Percentiles rank a stretch among this genome's conserved stretches.
Evolutionary conservation across 1,140 invertebrate genomes (phyloP).

Genomic region (Amyelois transitella): DNA sequence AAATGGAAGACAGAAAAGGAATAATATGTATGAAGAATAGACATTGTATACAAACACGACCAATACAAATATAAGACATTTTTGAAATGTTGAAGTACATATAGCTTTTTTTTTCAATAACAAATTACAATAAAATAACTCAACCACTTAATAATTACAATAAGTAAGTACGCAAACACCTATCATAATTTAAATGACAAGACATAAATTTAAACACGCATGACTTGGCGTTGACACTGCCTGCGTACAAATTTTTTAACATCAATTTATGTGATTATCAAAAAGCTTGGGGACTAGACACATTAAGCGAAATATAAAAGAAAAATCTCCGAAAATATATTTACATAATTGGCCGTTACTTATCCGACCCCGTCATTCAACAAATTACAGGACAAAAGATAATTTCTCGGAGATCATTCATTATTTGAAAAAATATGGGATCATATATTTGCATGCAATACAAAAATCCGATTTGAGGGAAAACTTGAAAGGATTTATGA

Average conservation of each 20-base stretch:
- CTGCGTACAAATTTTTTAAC: not conserved
- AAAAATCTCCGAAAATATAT: not conserved
- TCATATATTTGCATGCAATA: too few relatives aligned
- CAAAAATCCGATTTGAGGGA: too few relatives aligned
- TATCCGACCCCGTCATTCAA: not conserved
- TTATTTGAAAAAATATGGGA: too few relatives aligned
- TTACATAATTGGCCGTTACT: not conserved
- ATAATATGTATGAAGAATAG: slow-evolving; percentile 19
- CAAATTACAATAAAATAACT: not conserved
- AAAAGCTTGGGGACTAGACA: slow-evolving; percentile 28
- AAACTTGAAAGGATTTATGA: too few relatives aligned
- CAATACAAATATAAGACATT: too few relatives aligned
- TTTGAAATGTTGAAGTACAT: too few relatives aligned
- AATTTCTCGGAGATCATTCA: too few relatives aligned
- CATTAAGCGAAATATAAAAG: slow-evolving; percentile 21
- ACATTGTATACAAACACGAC: slow-evolving; percentile 3
- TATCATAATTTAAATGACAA: not conserved
- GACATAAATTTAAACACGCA: not conserved
- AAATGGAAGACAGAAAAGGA: slow-evolving; percentile 62
- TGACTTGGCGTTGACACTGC: not conserved
- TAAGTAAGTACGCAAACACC: not conserved
- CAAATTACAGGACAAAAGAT: not conserved
- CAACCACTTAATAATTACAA: not conserved
- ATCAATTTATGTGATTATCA: not conserved
- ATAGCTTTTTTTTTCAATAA: too few relatives aligned